Evolutionary conservation across 2,113 vertebrate genomes (phyloP).

Genomic region (Tapirus terrestris): DNA sequence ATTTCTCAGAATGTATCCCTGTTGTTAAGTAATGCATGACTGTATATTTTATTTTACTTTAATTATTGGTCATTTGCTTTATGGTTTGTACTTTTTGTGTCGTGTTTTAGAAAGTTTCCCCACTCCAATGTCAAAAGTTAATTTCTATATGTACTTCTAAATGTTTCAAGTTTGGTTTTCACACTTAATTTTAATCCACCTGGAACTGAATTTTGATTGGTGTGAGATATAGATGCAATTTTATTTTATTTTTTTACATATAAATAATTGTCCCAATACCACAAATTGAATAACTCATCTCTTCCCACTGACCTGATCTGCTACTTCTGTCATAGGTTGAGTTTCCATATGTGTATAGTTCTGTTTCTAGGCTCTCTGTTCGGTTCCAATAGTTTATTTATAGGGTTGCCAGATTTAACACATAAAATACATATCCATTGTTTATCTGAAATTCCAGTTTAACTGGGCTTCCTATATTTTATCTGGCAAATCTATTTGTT

Average conservation of each 20-base stretch:
- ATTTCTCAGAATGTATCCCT: too few relatives aligned
- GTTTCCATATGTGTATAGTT: neutral
- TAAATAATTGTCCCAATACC: neutral
- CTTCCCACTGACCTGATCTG: neutral
- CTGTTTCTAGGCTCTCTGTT: neutral
- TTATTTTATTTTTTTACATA: conserved; percentile 3
- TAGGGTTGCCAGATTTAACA: neutral
- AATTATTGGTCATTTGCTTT: conserved; percentile 24
- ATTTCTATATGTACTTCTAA: conserved; percentile 31
- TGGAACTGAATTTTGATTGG: neutral
- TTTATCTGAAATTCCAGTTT: conserved; percentile 45
- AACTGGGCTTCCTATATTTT: conserved; percentile 16
- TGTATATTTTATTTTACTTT: neutral
- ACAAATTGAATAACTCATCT: neutral
- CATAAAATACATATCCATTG: neutral
- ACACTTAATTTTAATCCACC: conserved; percentile 22
- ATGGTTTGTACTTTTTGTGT: neutral
- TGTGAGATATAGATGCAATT: neutral
- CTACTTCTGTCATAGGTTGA: neutral
- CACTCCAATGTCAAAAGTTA: neutral
- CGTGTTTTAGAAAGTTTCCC: conserved; percentile 6
- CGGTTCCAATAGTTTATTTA: neutral
- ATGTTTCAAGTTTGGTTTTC: neutral
- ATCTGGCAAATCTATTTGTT: neutral
- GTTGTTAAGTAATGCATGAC: too few relatives aligned